phyloP scores from a whole-genome alignment of 2,113 vertebrate species.

The Sphyrna mokarran region DNA sequence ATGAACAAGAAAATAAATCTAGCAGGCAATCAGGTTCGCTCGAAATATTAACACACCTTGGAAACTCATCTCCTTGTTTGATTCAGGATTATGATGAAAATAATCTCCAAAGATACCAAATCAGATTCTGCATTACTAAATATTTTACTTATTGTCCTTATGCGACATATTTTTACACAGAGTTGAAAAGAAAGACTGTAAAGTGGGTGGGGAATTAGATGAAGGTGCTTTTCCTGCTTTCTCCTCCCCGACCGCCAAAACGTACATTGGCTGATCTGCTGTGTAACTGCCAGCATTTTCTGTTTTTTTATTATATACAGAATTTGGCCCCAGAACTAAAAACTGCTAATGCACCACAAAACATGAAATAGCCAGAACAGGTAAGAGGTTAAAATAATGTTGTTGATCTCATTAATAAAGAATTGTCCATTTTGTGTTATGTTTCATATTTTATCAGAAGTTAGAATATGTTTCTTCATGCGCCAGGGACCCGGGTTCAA shows the following conservation, averaged over 20 bases:
- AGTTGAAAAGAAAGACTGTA: background rate
- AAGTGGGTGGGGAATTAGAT: background rate
- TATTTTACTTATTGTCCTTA: background rate
- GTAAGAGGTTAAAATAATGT: background rate
- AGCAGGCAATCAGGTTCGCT: background rate
- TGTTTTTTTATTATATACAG: background rate
- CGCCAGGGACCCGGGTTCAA: too few species aligned
- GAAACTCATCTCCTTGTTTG: background rate
- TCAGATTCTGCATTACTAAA: background rate
- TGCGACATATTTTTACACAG: background rate
- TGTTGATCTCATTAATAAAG: background rate
- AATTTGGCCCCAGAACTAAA: background rate
- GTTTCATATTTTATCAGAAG: background rate
- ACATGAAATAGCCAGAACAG: background rate
- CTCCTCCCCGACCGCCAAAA: background rate
- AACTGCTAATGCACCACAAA: background rate
- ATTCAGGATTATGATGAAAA: background rate
- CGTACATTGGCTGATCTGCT: background rate
- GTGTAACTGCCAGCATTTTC: background rate
- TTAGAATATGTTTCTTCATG: background rate
- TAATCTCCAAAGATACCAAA: background rate
- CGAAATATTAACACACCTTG: background rate
- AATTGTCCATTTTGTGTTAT: background rate
- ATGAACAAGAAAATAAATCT: background rate
- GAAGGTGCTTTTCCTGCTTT: background rate